A percentile compares a stretch with the other conserved stretches of the same genome.
These are phyloP conservation scores for Collichthys lucidus DNA, from an alignment of 2,113 vertebrate species.

Conservation along the genomic window DNA sequence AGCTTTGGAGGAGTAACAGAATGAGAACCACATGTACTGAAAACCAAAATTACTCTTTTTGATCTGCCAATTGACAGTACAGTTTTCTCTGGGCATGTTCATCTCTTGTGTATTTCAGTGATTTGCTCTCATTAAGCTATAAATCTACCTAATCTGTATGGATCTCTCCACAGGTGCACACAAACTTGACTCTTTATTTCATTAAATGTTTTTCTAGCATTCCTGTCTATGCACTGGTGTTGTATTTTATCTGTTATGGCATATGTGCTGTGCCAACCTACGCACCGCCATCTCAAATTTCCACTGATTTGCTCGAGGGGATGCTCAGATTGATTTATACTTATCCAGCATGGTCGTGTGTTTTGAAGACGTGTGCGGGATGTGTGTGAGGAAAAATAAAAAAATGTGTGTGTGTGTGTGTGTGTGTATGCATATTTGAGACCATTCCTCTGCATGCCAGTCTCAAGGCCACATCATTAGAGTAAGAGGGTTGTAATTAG, in stretches of 20 bases:
- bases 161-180: background rate
- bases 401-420: background rate
- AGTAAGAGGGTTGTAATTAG: conserved; percentile 82
- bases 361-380: conserved; percentile 25
- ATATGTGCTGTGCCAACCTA: conserved; percentile 35
- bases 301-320: conserved; percentile 34
- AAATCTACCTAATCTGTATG: background rate
- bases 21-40: background rate
- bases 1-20: conserved; percentile 23
- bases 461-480: conserved; percentile 82
- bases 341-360: conserved; percentile 18
- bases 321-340: conserved; percentile 36
- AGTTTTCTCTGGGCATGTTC: conserved; percentile 23
- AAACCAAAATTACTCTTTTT: conserved; percentile 30
- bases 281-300: conserved; percentile 32
- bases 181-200: background rate
- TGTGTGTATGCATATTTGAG: conserved; percentile 33
- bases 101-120: conserved; percentile 1
- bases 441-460: conserved; percentile 54
- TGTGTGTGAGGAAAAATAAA: background rate
- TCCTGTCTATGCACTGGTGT: background rate
- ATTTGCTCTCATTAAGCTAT: background rate
- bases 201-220: background rate
- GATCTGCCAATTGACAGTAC: conserved; percentile 34
- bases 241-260: conserved; percentile 22